Evolutionary conservation across 2,113 vertebrate genomes (phyloP), one percentile per base, ranked within the genome.

Genomic region (Nettapus auritus): DNA sequence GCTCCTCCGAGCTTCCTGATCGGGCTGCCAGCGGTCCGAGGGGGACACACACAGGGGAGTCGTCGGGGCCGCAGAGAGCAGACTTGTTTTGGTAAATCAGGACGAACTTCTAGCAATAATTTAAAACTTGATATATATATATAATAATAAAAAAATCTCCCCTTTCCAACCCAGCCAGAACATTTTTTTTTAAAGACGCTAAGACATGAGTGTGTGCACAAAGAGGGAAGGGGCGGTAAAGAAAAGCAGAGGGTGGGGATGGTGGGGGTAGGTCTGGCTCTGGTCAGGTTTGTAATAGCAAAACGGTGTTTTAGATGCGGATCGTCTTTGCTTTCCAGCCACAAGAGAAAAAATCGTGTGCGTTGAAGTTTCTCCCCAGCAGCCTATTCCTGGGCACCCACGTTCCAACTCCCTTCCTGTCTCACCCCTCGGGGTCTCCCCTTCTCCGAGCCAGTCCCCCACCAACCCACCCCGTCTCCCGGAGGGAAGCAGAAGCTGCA

Each of bases 91-190:
- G 98, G 98, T 98, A 98, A 95, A 98, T 98, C 96, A 97, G 97
- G 98, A 98, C 97, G 1, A 98, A 97, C 94, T 95, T 97, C 98
- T 98, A 98, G 98, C 98, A 98, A 98, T 98, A 98, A 98, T 98
- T 98, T 98, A 98, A 98, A 98, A 98, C 98, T 98, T 98, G 97
- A 98, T 97, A 98, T 98, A 98, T 98, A 98, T 98, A 98, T 98
- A 97, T 91, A 98, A 97, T 97, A 97, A 98, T 97, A 97, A 96
- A 98, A 98, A 98, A 97, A 93, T 90, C 94, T 86, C 95, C 96
- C 97, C 73, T 95, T 74, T 96, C 97, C 96, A 95, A 94, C 97
- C 95, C 96, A 94, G 92, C 91, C 93, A 95, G 75, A 94, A 96
- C 70, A 8, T 83, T 82, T 53, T 53, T 85, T 66, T 88, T 31